phyloP scores from a whole-genome alignment of 2,797 vertebrate species.

The Pantherophis vulpinus region DNA sequence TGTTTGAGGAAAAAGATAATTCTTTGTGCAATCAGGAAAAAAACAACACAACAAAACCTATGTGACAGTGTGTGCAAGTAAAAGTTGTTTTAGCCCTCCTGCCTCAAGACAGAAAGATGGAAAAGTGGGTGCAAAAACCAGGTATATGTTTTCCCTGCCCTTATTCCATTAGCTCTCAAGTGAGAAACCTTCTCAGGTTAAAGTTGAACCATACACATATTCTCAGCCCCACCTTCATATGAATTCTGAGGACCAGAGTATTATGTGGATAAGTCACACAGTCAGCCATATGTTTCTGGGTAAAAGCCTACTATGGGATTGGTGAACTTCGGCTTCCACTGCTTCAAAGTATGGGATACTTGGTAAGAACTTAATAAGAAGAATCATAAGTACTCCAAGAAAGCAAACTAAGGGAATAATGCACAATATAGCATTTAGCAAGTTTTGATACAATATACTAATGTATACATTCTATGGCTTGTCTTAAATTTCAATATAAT shows the following conservation, averaged over 20 bases:
- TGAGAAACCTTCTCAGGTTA: not conserved
- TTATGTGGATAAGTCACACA: not conserved
- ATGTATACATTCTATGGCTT: not conserved
- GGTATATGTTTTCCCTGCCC: not conserved
- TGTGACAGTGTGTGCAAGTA: not conserved
- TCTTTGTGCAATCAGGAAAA: not conserved
- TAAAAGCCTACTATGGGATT: not conserved
- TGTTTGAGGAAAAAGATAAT: not conserved
- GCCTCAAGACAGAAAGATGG: not conserved
- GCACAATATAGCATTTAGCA: not conserved
- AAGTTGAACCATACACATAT: not conserved
- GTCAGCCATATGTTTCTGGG: not conserved
- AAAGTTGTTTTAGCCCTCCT: not conserved
- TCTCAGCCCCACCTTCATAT: not conserved
- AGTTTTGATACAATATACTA: not conserved
- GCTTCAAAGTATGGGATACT: not conserved
- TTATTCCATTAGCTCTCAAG: not conserved
- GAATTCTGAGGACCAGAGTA: not conserved
- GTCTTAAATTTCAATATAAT: not conserved
- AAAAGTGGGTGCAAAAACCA: not conserved
- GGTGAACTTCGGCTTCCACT: not conserved
- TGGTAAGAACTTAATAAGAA: not conserved
- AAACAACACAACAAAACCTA: not conserved
- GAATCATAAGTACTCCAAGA: not conserved
- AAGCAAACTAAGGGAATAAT: not conserved